These are phyloP conservation scores for Slavum lentiscoides DNA, from an alignment of 2,888 invertebrate genomes.

Conservation along the genomic window DNA sequence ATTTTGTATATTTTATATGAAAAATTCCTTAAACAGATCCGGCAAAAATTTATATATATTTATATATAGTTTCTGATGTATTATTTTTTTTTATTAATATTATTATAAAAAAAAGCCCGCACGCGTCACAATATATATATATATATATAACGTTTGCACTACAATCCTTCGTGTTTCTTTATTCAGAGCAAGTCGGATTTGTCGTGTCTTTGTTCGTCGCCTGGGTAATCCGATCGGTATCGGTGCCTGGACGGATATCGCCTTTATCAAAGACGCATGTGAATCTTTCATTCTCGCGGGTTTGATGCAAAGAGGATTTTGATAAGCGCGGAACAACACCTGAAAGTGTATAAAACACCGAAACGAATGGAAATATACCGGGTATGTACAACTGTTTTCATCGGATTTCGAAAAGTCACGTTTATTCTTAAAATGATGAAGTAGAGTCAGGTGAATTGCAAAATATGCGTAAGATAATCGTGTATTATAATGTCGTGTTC, in stretches of 20 bases:
- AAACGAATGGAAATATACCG: too few relatives aligned
- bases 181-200: slow-evolving; percentile 22
- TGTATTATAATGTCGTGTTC: too few relatives aligned
- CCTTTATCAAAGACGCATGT: slow-evolving; percentile 13
- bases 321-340: slow-evolving; percentile 5
- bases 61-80: not conserved
- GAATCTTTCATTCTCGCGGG: not conserved
- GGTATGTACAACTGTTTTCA: too few relatives aligned
- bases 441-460: too few relatives aligned
- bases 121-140: not conserved
- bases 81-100: slow-evolving; percentile 1
- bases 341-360: not conserved
- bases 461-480: too few relatives aligned
- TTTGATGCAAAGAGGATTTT: slow-evolving; percentile 1
- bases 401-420: too few relatives aligned
- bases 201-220: slow-evolving; percentile 29
- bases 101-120: not conserved
- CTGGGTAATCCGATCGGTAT: slow-evolving; percentile 41
- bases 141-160: not conserved
- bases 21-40: too few relatives aligned
- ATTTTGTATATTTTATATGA: too few relatives aligned
- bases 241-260: not conserved
- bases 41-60: too few relatives aligned
- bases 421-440: too few relatives aligned
- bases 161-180: slow-evolving; percentile 14